Evolutionary conservation across 2,888 invertebrate genomes (phyloP), one percentile per base, ranked within the genome.

Genomic region (Iselma pallidipennis): DNA sequence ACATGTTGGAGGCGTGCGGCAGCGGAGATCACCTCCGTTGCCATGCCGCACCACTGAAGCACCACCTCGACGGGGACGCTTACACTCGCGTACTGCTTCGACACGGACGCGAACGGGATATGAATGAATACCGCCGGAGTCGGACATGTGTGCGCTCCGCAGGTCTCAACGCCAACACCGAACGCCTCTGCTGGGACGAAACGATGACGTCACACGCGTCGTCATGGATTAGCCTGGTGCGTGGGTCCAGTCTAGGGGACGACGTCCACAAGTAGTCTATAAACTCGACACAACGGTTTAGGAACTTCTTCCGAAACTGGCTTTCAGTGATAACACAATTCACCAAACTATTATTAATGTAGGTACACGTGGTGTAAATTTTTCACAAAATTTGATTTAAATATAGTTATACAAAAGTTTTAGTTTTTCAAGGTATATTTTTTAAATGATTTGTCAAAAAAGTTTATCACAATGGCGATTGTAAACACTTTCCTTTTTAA

Each of bases 1-100:
- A 77, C 81, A 82, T 81, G 74, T 78, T 81, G 81, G 76, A 19
- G 50, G 63, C 86, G 85, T 85, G 84, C 85, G 85, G 85, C 84
- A 84, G 83, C 83, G 82, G 83, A 82, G 83, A 82, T 80, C 74
- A 75, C 68, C 76, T 68, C 75, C 76, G 78, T 73, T 78, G 80
- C 79, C 81, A 81, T 82, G 82, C 83, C 84, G 84, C 83, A 82
- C 81, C 2, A 45, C 78, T 82, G 82, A 83, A 80, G 81, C 79
- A 62, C 59, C 56, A 82, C 78, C 80, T 81, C 82, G 53, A 82
- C 82, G 82, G 82, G 82, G 82, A 80, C 81, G 78, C 82, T 83
- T 33, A 52, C 55, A 57, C 60, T 51, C 56, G 66, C 61, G 63
- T 61, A 61, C 57, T 58, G 63, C 52, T 62, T 51, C 49, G 81